A percentile compares a stretch with the other conserved stretches of the same genome.
phyloP scores from a whole-genome alignment of 2,113 vertebrate genomes.

The Lepus europaeus region DNA sequence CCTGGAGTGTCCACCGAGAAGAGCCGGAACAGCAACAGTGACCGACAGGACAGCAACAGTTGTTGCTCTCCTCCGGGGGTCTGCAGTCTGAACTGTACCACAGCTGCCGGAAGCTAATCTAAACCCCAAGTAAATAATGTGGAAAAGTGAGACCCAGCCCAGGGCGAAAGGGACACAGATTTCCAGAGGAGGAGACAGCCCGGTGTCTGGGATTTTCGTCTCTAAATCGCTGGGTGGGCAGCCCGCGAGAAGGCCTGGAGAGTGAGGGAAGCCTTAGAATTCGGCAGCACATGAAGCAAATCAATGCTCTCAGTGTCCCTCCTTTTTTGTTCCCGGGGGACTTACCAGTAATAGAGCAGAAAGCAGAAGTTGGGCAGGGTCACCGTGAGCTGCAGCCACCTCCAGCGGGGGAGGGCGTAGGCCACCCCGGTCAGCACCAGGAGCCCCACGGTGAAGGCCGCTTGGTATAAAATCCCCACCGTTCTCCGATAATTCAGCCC shows the following conservation, averaged over 20 bases:
- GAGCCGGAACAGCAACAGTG: neutral
- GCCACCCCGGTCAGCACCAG: slow-evolving; percentile 85
- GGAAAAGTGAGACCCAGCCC: neutral
- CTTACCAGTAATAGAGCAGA: slow-evolving; percentile 90
- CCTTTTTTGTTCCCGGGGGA: neutral
- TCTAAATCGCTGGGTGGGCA: neutral
- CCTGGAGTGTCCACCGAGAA: neutral
- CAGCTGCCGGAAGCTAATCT: neutral
- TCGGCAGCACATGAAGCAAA: neutral
- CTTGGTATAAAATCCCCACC: slow-evolving; percentile 89
- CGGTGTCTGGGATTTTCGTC: neutral
- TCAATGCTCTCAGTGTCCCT: too few relatives aligned
- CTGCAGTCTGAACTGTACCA: neutral
- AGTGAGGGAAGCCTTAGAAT: neutral
- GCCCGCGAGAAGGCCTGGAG: neutral
- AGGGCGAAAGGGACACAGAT: slow-evolving; percentile 5
- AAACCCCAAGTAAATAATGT: neutral
- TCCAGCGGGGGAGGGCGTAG: slow-evolving; percentile 87
- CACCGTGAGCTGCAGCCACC: slow-evolving; percentile 88
- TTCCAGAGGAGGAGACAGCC: neutral
- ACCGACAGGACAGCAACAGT: too few relatives aligned
- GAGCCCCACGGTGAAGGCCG: slow-evolving; percentile 85
- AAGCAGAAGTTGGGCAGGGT: slow-evolving; percentile 88
- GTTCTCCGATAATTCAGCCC: slow-evolving; percentile 86
- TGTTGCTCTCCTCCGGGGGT: neutral